A percentile compares a stretch with the other conserved stretches of the same genome.
These are phyloP conservation scores for Anoplolepis gracilipes DNA, from an alignment of 1,140 invertebrate species.

Conservation along the genomic window DNA sequence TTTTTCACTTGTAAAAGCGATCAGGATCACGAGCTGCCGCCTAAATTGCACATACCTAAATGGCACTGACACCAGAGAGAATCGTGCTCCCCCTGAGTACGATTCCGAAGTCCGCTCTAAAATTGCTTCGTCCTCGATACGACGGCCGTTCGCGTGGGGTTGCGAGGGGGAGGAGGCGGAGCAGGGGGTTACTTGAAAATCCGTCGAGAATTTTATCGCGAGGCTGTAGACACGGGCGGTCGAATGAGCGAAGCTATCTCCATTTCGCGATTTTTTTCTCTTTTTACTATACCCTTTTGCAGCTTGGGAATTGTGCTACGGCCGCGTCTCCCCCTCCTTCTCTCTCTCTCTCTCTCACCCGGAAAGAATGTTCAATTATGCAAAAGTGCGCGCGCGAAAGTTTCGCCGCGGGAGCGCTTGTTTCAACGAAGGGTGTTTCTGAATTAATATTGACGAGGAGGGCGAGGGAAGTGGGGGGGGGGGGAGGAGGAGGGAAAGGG, in stretches of 20 bases:
- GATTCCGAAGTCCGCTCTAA: constrained; percentile 36
- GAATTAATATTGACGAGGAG: constrained; percentile 23
- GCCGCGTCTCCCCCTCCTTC: neutral
- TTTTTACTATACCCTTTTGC: constrained; percentile 1
- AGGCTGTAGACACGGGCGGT: constrained; percentile 28
- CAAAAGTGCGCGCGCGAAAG: constrained; percentile 39
- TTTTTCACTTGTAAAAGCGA: neutral
- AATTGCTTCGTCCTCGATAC: constrained; percentile 51
- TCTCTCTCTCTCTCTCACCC: neutral
- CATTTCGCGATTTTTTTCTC: constrained; percentile 36
- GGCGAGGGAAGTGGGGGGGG: no score
- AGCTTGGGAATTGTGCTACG: constrained; percentile 10
- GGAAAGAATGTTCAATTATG: constrained; percentile 57
- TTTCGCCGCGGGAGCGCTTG: constrained; percentile 27
- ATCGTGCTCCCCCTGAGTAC: constrained; percentile 34
- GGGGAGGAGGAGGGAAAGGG: no score
- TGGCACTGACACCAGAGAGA: neutral
- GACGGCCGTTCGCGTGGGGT: neutral
- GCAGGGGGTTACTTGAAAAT: constrained; percentile 37
- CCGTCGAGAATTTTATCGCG: constrained; percentile 55
- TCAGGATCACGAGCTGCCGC: neutral
- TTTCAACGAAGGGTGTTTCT: neutral
- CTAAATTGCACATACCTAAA: constrained; percentile 8
- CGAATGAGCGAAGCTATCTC: constrained; percentile 35
- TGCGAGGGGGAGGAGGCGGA: neutral